Evolutionary conservation across 1,140 invertebrate genomes (phyloP).

Genomic region (Brachionus calyciflorus): DNA sequence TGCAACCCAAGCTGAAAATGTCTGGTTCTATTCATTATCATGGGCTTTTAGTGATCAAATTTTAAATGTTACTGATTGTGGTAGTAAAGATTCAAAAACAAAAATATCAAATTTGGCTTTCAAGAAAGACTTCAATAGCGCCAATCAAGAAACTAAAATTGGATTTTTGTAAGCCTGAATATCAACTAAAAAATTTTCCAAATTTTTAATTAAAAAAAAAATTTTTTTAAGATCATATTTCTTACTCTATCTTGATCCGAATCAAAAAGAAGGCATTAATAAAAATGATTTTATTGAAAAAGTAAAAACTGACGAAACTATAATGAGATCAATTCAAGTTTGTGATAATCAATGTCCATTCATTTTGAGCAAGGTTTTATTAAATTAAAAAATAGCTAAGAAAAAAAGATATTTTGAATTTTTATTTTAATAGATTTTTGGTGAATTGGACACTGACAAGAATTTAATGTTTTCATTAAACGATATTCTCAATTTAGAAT

Average conservation of each 20-base stretch:
- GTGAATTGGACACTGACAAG: conserved; percentile 6
- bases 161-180: neutral
- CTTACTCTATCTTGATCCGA: conserved; percentile 3
- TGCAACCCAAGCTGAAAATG: neutral
- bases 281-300: conserved; percentile 33
- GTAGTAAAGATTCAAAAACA: neutral
- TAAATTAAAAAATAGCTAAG: neutral
- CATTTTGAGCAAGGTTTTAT: neutral
- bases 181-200: neutral
- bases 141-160: neutral
- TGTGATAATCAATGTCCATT: conserved; percentile 12
- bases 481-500: conserved; percentile 18
- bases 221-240: conserved; percentile 16
- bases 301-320: conserved; percentile 4
- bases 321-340: conserved; percentile 17
- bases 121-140: neutral
- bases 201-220: neutral
- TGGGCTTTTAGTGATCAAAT: neutral
- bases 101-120: conserved; percentile 9
- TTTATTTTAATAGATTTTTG: neutral
- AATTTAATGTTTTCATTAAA: neutral
- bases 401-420: too few relatives aligned
- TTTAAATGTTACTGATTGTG: neutral
- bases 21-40: conserved; percentile 20
- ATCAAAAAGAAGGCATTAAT: neutral